Evolutionary conservation across 2,888 invertebrate species (phyloP).

Genomic region (Apantesis nais): DNA sequence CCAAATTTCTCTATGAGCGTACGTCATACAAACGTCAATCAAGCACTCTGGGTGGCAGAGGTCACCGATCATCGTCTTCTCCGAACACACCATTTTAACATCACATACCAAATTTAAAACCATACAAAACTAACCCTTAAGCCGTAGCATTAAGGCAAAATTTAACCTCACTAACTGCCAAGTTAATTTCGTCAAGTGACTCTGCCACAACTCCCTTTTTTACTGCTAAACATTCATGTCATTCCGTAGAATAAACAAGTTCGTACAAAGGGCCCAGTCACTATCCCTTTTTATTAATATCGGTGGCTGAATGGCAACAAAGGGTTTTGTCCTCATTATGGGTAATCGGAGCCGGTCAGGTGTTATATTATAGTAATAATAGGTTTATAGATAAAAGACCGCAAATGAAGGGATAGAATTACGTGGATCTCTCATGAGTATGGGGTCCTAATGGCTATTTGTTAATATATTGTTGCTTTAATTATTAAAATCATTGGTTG

Average conservation of each 20-base stretch:
- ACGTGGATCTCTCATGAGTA: conserved; percentile 30
- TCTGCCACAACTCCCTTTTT: conserved; percentile 72
- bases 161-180: conserved; percentile 44
- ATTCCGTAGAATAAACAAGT: conserved; percentile 78
- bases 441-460: conserved; percentile 15
- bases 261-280: conserved; percentile 72
- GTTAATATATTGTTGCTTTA: not conserved
- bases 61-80: conserved; percentile 75
- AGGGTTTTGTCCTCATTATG: conserved; percentile 78
- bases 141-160: conserved; percentile 39
- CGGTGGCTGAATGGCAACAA: conserved; percentile 78
- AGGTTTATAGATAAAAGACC: conserved; percentile 63
- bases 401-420: conserved; percentile 53
- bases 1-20: conserved; percentile 72
- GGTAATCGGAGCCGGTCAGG: conserved; percentile 78
- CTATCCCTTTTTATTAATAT: conserved; percentile 82
- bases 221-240: conserved; percentile 77
- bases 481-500: not conserved
- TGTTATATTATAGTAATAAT: conserved; percentile 80
- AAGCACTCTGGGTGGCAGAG: conserved; percentile 78
- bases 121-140: conserved; percentile 50
- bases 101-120: conserved; percentile 27
- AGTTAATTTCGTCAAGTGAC: conserved; percentile 49
- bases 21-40: conserved; percentile 82
- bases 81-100: conserved; percentile 49